Evolutionary conservation across 2,113 vertebrate genomes (phyloP), one percentile per base, ranked within the genome.

Genomic region (Perca flavescens): DNA sequence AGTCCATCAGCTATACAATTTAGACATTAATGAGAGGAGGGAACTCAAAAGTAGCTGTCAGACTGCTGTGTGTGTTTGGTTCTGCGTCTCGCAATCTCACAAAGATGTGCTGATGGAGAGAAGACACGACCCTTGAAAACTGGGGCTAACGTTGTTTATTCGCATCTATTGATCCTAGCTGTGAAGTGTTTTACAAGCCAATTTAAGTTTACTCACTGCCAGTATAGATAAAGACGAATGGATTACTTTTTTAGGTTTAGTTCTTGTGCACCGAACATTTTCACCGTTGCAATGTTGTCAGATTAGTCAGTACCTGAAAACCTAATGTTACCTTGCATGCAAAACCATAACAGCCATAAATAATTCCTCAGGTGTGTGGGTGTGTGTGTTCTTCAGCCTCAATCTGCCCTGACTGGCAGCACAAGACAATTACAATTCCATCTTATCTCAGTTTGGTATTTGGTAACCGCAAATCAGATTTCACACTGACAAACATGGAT

Each of bases 21-120:
- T 87, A 90, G 89, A 90, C 89, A 85, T 91, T 91, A 90, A 86
- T 85, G 87, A 91, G 84, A 53, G 36, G 58, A 85, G 85, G 77
- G 78, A 77, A 70, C 72, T 84, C 71, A 72, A 77, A 43, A 85
- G 81, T 77, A 60, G 83, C 81, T 81, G 62, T 61, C 70, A 15
- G 53, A 79, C 70, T 86, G 63, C 70, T 69, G 13, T 58, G 85
- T 71, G 57, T 62, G 21, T 72, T 72, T 5, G 34, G 7, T 31
- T 74, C 34, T 63, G 47, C 25, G 28, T 56, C 34, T 28, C 43
- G 17, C 57, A 49, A 1, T 65, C 57, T 21, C 62, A 17, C 36
- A 54, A 28, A 74, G 53, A 80, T 25, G 74, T n/a, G 53, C 31
- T 60, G 81, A 54, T 62, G 49, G 64, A 64, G 9, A 19, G 50